These are phyloP conservation scores for Phyllostomus hastatus DNA, from an alignment of 2,113 vertebrate species.

Conservation along the genomic window DNA sequence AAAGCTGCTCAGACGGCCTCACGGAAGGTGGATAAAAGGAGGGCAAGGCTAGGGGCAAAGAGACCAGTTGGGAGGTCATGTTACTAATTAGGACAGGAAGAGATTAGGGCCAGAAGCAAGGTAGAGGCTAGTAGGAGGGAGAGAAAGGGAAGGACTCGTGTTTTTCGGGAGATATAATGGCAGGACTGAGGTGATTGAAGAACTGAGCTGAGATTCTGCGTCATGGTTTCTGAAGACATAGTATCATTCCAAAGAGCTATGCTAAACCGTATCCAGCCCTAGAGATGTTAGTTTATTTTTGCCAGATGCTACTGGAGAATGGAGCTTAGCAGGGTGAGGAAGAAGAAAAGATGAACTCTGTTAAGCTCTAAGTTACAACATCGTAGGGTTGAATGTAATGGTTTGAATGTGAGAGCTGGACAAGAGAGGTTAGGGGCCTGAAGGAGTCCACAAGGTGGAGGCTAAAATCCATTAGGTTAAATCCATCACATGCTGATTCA, in stretches of 20 bases:
- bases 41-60: not conserved
- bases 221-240: not conserved
- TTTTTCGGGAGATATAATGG: not conserved
- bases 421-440: not conserved
- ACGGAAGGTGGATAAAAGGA: not conserved
- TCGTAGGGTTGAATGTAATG: not conserved
- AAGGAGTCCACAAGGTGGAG: not conserved
- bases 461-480: not conserved
- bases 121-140: not conserved
- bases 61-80: not conserved
- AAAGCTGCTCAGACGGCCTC: not conserved
- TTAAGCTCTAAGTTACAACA: not conserved
- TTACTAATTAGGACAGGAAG: not conserved
- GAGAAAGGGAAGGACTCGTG: not conserved
- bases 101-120: not conserved
- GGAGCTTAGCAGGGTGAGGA: not conserved
- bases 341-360: not conserved
- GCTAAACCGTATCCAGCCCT: not conserved
- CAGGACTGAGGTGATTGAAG: not conserved
- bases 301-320: not conserved
- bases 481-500: not conserved
- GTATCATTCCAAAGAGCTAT: not conserved
- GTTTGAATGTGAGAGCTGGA: not conserved
- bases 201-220: constrained; percentile 5
- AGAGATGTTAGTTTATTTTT: constrained; percentile 2